These are phyloP conservation scores for Druon quercuslanigerum DNA, from an alignment of 1,140 invertebrate species.

Conservation along the genomic window DNA sequence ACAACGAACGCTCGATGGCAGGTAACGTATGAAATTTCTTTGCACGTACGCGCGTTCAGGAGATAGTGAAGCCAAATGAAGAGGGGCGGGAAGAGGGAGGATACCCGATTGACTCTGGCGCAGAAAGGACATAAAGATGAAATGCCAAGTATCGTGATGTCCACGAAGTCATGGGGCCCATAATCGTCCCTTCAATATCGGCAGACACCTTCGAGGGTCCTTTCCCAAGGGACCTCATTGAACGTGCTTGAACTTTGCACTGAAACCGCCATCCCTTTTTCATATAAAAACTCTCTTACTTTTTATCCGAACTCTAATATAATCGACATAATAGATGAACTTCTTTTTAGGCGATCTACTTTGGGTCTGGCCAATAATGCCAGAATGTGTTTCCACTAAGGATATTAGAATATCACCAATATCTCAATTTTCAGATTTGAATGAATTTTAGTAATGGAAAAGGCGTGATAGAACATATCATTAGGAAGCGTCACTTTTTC, in stretches of 20 bases:
- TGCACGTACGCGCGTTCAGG: constrained; percentile 45
- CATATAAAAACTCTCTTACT: no score
- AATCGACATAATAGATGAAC: no score
- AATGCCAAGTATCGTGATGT: constrained; percentile 32
- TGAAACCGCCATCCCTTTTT: not conserved
- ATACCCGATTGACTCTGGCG: constrained; percentile 44
- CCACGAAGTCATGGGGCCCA: not conserved
- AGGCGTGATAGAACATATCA: no score
- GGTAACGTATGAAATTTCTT: constrained; percentile 58
- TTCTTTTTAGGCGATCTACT: no score
- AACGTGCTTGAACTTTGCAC: not conserved
- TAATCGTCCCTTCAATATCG: not conserved
- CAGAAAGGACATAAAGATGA: constrained; percentile 50
- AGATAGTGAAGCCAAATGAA: constrained; percentile 30
- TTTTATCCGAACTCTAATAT: no score
- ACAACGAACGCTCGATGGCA: constrained; percentile 59
- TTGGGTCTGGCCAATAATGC: no score
- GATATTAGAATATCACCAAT: no score
- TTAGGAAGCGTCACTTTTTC: no score
- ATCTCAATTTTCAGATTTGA: no score
- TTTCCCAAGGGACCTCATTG: not conserved
- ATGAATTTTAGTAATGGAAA: no score
- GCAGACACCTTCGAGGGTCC: not conserved
- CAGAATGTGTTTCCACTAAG: no score
- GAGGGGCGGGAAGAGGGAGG: constrained; percentile 39